Conservation (phyloP, 2,113 vertebrate species). For the Cyrtonyx montezumae region DNA sequence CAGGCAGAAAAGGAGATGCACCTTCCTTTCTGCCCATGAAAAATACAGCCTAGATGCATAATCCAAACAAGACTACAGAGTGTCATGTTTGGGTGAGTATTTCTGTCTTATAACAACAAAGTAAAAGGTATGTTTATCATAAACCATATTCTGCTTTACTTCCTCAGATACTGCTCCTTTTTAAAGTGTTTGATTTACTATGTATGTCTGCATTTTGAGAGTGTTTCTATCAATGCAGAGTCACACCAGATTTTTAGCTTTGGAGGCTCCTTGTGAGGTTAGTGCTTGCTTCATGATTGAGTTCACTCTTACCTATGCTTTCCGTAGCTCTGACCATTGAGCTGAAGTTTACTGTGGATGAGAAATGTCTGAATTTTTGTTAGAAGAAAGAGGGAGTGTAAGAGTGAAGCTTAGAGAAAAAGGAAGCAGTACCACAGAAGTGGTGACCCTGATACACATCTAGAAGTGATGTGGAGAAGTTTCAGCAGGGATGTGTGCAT, state of each 20-base stretch:
- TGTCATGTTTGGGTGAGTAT: not conserved
- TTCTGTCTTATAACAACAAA: not conserved
- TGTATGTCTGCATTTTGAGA: not conserved
- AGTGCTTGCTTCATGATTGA: not conserved
- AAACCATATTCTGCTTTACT: not conserved
- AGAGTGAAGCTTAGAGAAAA: not conserved
- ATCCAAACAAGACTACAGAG: too few relatives aligned
- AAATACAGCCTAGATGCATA: not conserved
- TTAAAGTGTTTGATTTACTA: not conserved
- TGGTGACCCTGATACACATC: accelerated
- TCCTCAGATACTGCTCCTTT: not conserved
- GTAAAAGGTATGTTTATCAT: not conserved
- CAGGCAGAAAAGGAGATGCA: not conserved
- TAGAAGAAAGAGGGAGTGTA: not conserved
- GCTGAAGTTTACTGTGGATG: not conserved
- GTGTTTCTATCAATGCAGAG: not conserved
- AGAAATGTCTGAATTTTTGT: not conserved
- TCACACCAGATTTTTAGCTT: not conserved
- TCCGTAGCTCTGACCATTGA: not conserved
- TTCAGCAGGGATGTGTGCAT: not conserved
- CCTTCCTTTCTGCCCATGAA: not conserved
- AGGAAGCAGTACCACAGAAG: too few relatives aligned
- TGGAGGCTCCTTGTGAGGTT: not conserved
- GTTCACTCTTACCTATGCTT: not conserved
- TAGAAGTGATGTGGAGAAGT: not conserved